A percentile compares a stretch with the other conserved stretches of the same genome.
phyloP scores from a whole-genome alignment of 2,797 vertebrate genomes.

The Enteromius thamalakanensis region DNA sequence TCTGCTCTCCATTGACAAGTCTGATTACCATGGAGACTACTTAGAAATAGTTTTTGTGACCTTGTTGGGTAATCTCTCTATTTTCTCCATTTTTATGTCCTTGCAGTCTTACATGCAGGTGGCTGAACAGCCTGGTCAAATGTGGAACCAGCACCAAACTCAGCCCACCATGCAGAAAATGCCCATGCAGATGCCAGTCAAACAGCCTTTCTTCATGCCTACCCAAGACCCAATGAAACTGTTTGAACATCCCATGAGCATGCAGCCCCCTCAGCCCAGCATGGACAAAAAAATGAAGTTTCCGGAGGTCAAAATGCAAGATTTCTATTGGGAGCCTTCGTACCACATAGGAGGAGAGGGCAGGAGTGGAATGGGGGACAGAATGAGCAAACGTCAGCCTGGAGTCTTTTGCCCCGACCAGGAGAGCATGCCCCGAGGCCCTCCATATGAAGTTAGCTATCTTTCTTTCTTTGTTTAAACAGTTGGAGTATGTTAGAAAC shows the following conservation, averaged over 20 bases:
- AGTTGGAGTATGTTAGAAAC: neutral
- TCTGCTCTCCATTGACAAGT: neutral
- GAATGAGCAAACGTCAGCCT: constrained; percentile 83
- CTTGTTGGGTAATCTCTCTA: neutral
- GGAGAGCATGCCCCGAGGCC: constrained; percentile 81
- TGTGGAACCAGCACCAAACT: constrained; percentile 90
- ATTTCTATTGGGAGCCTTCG: constrained; percentile 92
- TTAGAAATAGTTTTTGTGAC: neutral
- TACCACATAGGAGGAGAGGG: constrained; percentile 83
- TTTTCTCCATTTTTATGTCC: constrained; percentile 17
- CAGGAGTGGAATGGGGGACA: constrained; percentile 78
- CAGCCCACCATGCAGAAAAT: constrained; percentile 88
- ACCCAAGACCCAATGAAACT: constrained; percentile 90
- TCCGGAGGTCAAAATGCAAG: constrained; percentile 89
- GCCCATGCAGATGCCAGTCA: constrained; percentile 82
- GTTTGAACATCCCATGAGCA: constrained; percentile 84
- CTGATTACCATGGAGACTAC: constrained; percentile 15
- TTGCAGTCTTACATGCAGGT: constrained; percentile 85
- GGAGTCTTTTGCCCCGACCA: constrained; percentile 87
- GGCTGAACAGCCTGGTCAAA: constrained; percentile 87
- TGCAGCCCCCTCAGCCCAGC: constrained; percentile 79
- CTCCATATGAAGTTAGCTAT: constrained; percentile 86
- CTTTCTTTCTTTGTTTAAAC: neutral
- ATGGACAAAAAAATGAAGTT: constrained; percentile 97
- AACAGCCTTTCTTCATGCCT: constrained; percentile 90